Evolutionary conservation across 2,797 vertebrate species (phyloP), one percentile per base, ranked within the genome.

Genomic region (Sphenopsis melanotis): DNA sequence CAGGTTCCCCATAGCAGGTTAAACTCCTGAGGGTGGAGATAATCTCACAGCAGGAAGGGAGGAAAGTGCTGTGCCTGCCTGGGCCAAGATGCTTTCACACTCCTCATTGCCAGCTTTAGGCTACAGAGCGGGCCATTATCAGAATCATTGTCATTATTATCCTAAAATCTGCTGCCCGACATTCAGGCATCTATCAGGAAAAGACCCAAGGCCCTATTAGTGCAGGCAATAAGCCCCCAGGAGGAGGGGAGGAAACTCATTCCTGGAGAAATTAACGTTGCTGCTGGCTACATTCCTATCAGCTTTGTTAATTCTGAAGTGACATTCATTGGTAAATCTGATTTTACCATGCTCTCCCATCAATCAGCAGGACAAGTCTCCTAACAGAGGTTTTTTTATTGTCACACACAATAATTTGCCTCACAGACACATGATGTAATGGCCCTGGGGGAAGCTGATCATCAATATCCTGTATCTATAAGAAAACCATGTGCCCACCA

Each of bases 131-230:
- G 79, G 78, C 96, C 97, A 97, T 98, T 98, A 96, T 95, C 97
- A 97, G 88, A 94, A 96, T 97, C 97, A 97, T 97, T 98, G 97
- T 97, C 97, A 97, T 97, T 84, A 95, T 97, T 97, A 97, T 97
- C 97, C 95, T 77, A 82, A 92, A 97, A 97, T 97, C 97, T 97
- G 87, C 91, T 93, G 88, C 94, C 91, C 94, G 10, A 71, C 86
- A 96, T 97, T 97, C 95, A 96, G 95, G 95, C 96, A 94, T 92
- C 97, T 97, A 97, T 95, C 97, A 97, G 93, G 96, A 94, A 95
- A 97, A 93, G 90, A 93, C 91, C 78, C 64, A 65, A 92, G 92
- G 91, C 83, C 75, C 92, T 95, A 97, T 96, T 97, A 97, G 92
- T 78, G 65, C 74, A 85, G 86, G 91, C 87, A 95, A 95, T 77